A percentile compares a stretch with the other conserved stretches of the same genome.
Conservation (phyloP, 2,888 invertebrate genomes). For the Lottia scabra region DNA sequence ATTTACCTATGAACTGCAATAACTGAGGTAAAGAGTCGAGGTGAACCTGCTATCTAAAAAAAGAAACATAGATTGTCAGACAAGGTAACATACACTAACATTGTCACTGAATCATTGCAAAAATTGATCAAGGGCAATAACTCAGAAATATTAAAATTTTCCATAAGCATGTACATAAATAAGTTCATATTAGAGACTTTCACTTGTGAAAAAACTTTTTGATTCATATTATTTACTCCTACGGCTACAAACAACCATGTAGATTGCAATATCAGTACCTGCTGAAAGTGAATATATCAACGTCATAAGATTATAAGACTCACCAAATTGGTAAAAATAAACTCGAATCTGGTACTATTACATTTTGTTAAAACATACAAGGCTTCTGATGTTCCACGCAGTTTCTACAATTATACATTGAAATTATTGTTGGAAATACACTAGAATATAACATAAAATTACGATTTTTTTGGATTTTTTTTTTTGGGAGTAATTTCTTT, state of each 20-base stretch:
- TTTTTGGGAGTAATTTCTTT: too few relatives aligned
- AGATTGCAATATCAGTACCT: too few relatives aligned
- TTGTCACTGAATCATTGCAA: background rate
- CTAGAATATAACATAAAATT: too few relatives aligned
- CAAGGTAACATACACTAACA: background rate
- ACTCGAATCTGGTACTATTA: conserved; percentile 89
- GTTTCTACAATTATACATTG: conserved; percentile 74
- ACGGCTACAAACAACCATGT: too few relatives aligned
- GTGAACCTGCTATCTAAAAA: conserved; percentile 76
- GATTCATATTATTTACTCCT: too few relatives aligned
- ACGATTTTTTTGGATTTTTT: too few relatives aligned
- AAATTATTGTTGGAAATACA: background rate
- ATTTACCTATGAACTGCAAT: conserved; percentile 90
- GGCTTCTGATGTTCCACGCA: conserved; percentile 88
- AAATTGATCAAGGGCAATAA: conserved; percentile 1
- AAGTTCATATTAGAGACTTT: too few relatives aligned
- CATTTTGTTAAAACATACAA: conserved; percentile 87
- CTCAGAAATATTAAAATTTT: too few relatives aligned
- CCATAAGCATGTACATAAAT: too few relatives aligned
- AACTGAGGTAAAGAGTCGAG: conserved; percentile 89
- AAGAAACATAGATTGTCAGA: background rate
- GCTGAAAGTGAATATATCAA: too few relatives aligned
- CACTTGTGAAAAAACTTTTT: too few relatives aligned
- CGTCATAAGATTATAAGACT: too few relatives aligned
- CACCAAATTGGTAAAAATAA: conserved; percentile 94